Evolutionary conservation across 2,797 vertebrate genomes (phyloP).

Genomic region (Microcaecilia unicolor): DNA sequence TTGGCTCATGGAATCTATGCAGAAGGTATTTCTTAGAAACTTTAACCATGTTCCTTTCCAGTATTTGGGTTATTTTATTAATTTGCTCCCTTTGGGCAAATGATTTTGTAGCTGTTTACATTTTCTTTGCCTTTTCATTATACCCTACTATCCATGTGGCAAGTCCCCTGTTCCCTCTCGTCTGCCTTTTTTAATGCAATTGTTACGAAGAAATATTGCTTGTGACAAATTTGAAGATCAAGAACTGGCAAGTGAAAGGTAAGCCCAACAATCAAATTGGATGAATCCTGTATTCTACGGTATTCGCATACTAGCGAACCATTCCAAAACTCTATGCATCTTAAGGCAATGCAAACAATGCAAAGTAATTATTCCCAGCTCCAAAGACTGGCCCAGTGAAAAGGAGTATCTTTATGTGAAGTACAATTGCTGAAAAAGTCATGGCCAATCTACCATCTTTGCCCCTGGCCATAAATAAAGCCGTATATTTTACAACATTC

Average conservation of each 20-base stretch:
- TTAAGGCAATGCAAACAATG: slow-evolving; percentile 1
- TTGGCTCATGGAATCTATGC: too few relatives aligned
- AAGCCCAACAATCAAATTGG: slow-evolving; percentile 4
- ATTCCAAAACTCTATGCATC: not conserved
- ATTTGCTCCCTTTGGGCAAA: not conserved
- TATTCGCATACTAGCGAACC: not conserved
- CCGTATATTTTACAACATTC: slow-evolving; percentile 7
- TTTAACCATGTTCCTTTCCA: not conserved
- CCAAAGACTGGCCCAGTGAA: slow-evolving; percentile 4
- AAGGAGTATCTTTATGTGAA: slow-evolving; percentile 9
- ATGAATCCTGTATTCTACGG: not conserved
- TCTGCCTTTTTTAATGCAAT: not conserved
- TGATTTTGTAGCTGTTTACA: not conserved
- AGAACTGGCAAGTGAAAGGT: not conserved
- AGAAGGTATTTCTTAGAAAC: too few relatives aligned
- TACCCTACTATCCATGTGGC: not conserved
- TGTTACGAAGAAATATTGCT: slow-evolving; percentile 1
- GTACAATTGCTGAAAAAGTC: slow-evolving; percentile 14
- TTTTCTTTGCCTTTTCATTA: not conserved
- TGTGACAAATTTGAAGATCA: not conserved
- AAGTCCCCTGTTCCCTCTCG: not conserved
- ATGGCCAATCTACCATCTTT: slow-evolving; percentile 8
- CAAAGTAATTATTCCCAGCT: slow-evolving; percentile 4
- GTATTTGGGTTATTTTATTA: not conserved
- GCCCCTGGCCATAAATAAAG: slow-evolving; percentile 11